A percentile compares a stretch with the other conserved stretches of the same genome.
Conservation (phyloP, 2,888 invertebrate species). For the Buathra laborator region DNA sequence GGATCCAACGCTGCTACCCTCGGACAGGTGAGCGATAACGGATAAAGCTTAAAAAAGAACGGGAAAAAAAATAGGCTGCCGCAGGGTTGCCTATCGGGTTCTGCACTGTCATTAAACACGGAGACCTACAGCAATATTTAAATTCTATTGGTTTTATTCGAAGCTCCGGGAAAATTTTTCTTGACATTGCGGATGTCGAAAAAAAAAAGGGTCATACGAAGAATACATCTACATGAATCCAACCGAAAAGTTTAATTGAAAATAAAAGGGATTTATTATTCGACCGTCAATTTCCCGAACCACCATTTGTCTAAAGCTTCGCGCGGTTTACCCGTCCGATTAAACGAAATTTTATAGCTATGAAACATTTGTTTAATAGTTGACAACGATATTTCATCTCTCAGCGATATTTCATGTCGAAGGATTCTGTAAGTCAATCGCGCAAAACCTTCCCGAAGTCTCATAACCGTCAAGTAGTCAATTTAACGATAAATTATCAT, state of each 20-base stretch:
- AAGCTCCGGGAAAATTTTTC: neutral
- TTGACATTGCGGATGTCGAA: too few relatives aligned
- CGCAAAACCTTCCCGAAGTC: too few relatives aligned
- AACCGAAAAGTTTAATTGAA: neutral
- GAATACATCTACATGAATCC: neutral
- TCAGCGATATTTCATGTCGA: too few relatives aligned
- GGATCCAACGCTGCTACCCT: constrained; percentile 82
- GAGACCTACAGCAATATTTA: neutral
- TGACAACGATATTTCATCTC: too few relatives aligned
- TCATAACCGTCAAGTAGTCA: too few relatives aligned
- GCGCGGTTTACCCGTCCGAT: neutral
- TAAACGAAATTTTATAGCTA: neutral
- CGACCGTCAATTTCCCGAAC: neutral
- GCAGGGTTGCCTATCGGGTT: neutral
- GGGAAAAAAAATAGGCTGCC: neutral
- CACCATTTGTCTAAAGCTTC: neutral
- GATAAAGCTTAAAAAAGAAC: constrained; percentile 13
- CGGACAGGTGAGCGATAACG: constrained; percentile 80
- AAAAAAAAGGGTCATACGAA: neutral
- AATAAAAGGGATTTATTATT: neutral
- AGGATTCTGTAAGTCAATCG: too few relatives aligned
- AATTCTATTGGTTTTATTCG: neutral
- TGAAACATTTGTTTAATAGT: too few relatives aligned
- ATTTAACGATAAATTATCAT: too few relatives aligned
- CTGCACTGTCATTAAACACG: neutral